phyloP scores from a whole-genome alignment of 2,797 vertebrate species.

The Pseudotriccus pelzelni region DNA sequence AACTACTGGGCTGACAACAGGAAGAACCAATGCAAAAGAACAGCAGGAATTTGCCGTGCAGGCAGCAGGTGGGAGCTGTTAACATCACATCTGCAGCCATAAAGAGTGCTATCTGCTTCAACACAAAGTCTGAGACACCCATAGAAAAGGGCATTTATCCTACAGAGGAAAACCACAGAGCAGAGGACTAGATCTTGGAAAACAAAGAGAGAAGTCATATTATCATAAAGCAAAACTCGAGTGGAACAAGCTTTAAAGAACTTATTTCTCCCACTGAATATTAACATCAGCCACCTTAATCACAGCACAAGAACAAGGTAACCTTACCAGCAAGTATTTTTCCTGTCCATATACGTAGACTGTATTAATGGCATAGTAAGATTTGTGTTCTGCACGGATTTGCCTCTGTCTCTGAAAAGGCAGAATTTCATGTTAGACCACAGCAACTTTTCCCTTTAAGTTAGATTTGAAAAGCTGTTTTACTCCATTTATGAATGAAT shows the following conservation, averaged over 20 bases:
- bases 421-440: conserved; percentile 14
- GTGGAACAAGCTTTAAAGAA: neutral
- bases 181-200: neutral
- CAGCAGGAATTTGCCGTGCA: neutral
- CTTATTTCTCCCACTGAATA: neutral
- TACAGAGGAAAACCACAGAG: neutral
- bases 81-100: neutral
- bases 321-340: conserved; percentile 94
- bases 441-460: neutral
- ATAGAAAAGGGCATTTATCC: neutral
- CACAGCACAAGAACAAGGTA: neutral
- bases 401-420: conserved; percentile 86
- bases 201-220: neutral
- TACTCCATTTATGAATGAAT: neutral
- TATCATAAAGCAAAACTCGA: neutral
- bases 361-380: conserved; percentile 93
- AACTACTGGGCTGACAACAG: neutral
- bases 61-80: neutral
- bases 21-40: neutral
- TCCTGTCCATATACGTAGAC: conserved; percentile 97
- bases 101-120: neutral
- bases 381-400: conserved; percentile 92
- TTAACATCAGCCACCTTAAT: neutral
- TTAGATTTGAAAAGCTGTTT: neutral
- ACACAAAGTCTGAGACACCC: neutral